Evolutionary conservation across 2,113 vertebrate genomes (phyloP), one percentile per base, ranked within the genome.

Genomic region (Triplophysa rosa): DNA sequence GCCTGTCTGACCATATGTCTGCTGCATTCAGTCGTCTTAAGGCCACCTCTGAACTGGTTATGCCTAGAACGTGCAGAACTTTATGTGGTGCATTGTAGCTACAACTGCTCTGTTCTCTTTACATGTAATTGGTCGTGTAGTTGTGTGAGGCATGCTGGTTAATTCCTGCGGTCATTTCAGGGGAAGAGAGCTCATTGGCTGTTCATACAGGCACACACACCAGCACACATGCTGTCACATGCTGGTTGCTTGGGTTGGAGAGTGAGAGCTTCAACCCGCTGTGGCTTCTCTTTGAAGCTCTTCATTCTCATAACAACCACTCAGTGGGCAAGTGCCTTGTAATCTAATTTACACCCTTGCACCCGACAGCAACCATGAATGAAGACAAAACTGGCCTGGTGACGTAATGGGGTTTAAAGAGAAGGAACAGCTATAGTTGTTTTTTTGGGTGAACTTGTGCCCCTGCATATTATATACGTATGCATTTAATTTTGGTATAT

Each of bases 201-300:
- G 78, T 24, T 37, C 33, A 49, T 42, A 74, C 10, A 40, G 37
- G 16, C 62, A 67, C 81, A 45, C 49, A 67, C 37, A 23, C 59
- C 7, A 26, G 21, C 40, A 19, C 24, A 21, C 40, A 62, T 42
- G 80, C 54, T 58, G 61, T 45, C 83, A 80, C 80, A 67, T 81
- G 84, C 82, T 82, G 77, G 64, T 37, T 33, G 58, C 37, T 40
- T 63, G 70, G 71, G 49, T 76, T 64, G 79, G 52, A 61, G 59
- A 61, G 33, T 42, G 77, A 77, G 74, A 62, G 79, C 83, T 63
- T 82, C 80, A 66, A 65, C 82, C 72, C 59, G 77, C 76, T 87
- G 87, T 79, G 90, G 88, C 87, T 87, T 84, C 61, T 75, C 85
- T 89, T 90, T 90, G 86, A 90, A 88, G 88, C 33, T 77, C 42